Evolutionary conservation across 1,140 invertebrate genomes (phyloP), one percentile per base, ranked within the genome.

Genomic region (Zaprionus taronus): DNA sequence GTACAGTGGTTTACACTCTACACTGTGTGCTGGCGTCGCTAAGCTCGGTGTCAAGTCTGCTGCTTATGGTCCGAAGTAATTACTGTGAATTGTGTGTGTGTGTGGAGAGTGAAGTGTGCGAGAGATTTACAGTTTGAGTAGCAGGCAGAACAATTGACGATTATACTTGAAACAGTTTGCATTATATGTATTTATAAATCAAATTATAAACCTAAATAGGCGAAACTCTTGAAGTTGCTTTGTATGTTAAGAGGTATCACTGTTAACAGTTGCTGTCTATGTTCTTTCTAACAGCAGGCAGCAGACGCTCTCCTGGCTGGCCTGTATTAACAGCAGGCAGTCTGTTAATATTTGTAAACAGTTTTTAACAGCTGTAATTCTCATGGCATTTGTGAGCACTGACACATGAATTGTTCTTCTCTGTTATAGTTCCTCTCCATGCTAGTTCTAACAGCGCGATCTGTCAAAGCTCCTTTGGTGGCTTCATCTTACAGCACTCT

Each of bases 51-150:
- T 51, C 47, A 51, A 51, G 47, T 24, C 47, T 51, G 12, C 20
- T 51, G 20, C 20, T 51, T 51, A 51, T 51, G 47, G 47, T 20
- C 24, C 47, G 47, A 51, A 51, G 47, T 51, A 51, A 51, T 51
- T 51, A 14, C 31, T 34, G 31, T 5, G 20, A 20, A 22, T 49
- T 49, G 47, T 6, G 36, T 38, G 36, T 38, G 36, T 38, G 36
- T 38, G 36, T 38, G 36, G 36, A 38, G 12, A 38, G 36, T 38
- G 41, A 47, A 47, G 47, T 51, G 12, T 24, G 47, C 47, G 47
- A 5, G 47, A 51, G 20, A 51, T 51, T 51, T 51, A 51, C 47
- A 51, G 47, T 51, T 51, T 24, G 47, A 51, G 47, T 51, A 51
- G 20, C 47, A 51, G 20, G 47, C 47, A 51, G 47, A 51, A 51